Conservation (phyloP, 2,113 vertebrate species). For the Lophura nycthemera region DNA sequence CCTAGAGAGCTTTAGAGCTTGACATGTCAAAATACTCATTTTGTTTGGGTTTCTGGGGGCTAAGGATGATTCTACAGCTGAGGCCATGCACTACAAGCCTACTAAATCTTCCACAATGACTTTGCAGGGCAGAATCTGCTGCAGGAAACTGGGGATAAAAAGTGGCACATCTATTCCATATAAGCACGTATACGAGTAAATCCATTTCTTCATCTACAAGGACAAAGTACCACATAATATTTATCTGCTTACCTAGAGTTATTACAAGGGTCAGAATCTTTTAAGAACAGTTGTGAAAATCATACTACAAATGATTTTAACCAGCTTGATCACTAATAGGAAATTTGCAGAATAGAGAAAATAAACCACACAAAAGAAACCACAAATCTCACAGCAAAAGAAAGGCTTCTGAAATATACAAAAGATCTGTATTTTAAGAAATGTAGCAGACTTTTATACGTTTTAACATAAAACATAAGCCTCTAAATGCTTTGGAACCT, state of each 20-base stretch:
- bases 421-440: neutral
- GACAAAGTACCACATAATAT: neutral
- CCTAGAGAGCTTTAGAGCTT: neutral
- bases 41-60: slow-evolving; percentile 12
- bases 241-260: neutral
- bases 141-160: slow-evolving; percentile 18
- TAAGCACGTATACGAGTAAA: neutral
- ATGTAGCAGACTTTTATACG: neutral
- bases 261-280: neutral
- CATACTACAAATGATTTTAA: neutral
- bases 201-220: neutral
- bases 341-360: neutral
- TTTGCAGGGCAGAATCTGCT: neutral
- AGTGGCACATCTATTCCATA: neutral
- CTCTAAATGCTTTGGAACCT: neutral
- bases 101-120: slow-evolving; percentile 1
- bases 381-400: neutral
- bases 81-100: neutral
- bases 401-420: slow-evolving; percentile 6
- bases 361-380: neutral
- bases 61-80: neutral
- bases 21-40: neutral
- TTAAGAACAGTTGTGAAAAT: neutral
- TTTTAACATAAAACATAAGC: neutral
- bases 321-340: neutral